phyloP scores from a whole-genome alignment of 2,888 invertebrate species.

The Eudasyphora cyanicolor region DNA sequence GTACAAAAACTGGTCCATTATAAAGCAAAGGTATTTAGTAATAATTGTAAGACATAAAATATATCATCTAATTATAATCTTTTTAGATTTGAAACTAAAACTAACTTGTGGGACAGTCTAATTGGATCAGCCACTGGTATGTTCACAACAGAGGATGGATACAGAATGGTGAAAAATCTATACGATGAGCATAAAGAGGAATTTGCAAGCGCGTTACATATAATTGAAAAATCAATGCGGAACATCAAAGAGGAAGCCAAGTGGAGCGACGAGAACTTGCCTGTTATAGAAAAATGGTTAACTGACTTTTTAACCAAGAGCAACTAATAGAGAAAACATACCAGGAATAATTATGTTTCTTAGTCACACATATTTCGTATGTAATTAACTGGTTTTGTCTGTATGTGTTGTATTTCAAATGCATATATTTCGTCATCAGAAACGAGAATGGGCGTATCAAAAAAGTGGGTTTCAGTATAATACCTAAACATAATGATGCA shows the following conservation, averaged over 20 bases:
- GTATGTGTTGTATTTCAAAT: no score
- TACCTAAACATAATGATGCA: no score
- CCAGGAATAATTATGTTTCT: neutral
- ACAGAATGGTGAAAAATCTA: constrained; percentile 85
- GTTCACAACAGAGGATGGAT: constrained; percentile 88
- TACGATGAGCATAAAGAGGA: constrained; percentile 84
- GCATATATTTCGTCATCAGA: no score
- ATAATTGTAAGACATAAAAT: neutral
- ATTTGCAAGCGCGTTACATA: constrained; percentile 87
- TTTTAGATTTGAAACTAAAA: constrained; percentile 84
- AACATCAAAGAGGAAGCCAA: constrained; percentile 88
- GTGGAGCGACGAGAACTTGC: constrained; percentile 89
- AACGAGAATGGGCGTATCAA: no score
- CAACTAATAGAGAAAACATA: no score
- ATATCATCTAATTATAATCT: neutral
- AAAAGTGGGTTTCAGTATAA: no score
- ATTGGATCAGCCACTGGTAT: constrained; percentile 87
- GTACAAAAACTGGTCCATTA: constrained; percentile 85
- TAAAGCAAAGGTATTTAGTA: constrained; percentile 83
- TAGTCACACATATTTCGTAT: no score
- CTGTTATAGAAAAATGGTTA: constrained; percentile 88
- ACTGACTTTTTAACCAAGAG: constrained; percentile 80
- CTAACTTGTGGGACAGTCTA: constrained; percentile 88
- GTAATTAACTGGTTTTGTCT: no score
- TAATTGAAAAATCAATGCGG: constrained; percentile 86